Evolutionary conservation across 1,140 invertebrate genomes (phyloP).

Genomic region (Bilobella aurantiaca): DNA sequence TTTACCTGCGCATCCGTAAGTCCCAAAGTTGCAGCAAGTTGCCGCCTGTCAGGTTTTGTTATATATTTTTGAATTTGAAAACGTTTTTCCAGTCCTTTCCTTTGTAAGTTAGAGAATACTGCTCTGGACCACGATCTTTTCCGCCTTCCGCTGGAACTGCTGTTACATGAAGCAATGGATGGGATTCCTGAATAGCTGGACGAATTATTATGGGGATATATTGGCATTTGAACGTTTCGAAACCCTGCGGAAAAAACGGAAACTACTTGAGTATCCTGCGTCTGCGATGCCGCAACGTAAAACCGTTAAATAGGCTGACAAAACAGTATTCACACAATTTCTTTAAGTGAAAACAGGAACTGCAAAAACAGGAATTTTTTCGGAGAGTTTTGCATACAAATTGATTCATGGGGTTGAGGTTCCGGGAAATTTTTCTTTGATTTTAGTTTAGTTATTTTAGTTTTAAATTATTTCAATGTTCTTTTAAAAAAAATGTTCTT

Average conservation of each 20-base stretch:
- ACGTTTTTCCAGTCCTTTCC: constrained; percentile 84
- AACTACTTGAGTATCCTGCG: no score
- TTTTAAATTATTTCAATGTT: no score
- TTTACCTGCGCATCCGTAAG: constrained; percentile 86
- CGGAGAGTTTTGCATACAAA: no score
- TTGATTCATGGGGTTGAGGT: no score
- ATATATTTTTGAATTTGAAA: constrained; percentile 97
- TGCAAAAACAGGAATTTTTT: no score
- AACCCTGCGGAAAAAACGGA: not conserved
- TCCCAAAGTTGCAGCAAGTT: constrained; percentile 86
- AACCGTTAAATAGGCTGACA: no score
- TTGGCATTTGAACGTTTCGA: not conserved
- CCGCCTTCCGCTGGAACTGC: not conserved
- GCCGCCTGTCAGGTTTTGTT: constrained; percentile 90
- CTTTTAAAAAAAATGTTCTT: no score
- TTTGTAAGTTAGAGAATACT: constrained; percentile 82
- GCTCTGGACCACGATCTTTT: constrained; percentile 45
- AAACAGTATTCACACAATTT: no score
- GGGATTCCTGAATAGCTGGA: not conserved
- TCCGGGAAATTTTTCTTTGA: no score
- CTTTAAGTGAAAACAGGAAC: no score
- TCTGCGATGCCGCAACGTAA: no score
- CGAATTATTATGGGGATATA: not conserved
- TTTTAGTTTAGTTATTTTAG: no score
- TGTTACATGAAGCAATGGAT: not conserved